Evolutionary conservation across 2,113 vertebrate genomes (phyloP).

Genomic region (Brienomyrus longianalis): DNA sequence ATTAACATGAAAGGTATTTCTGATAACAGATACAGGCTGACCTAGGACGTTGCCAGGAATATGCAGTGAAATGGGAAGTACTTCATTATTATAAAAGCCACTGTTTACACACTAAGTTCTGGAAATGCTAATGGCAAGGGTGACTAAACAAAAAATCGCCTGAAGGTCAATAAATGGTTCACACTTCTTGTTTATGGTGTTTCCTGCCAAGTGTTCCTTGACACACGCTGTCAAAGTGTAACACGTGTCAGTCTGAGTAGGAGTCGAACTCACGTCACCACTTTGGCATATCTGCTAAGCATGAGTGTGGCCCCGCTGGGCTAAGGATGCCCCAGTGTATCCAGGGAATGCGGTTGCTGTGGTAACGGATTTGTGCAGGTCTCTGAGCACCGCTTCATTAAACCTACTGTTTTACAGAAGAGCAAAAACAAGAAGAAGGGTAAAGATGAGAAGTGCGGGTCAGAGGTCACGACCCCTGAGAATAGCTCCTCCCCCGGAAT

Average conservation of each 20-base stretch:
- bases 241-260: background rate
- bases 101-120: background rate
- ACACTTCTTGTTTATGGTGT: background rate
- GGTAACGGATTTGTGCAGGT: background rate
- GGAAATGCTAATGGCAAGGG: background rate
- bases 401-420: slow-evolving; percentile 62
- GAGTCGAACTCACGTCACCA: background rate
- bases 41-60: background rate
- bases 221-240: background rate
- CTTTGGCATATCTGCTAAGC: background rate
- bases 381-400: background rate
- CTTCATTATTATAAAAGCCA: background rate
- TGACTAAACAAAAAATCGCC: background rate
- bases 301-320: background rate
- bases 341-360: background rate
- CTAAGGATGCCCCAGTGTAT: background rate
- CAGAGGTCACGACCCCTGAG: slow-evolving; percentile 89
- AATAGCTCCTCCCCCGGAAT: slow-evolving; percentile 95
- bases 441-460: slow-evolving; percentile 91
- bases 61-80: background rate
- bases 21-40: background rate
- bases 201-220: background rate
- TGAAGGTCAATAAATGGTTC: background rate
- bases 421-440: slow-evolving; percentile 93
- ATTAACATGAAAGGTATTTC: background rate